Conservation (phyloP, 1,140 invertebrate genomes). For the Sitobion miscanthi region DNA sequence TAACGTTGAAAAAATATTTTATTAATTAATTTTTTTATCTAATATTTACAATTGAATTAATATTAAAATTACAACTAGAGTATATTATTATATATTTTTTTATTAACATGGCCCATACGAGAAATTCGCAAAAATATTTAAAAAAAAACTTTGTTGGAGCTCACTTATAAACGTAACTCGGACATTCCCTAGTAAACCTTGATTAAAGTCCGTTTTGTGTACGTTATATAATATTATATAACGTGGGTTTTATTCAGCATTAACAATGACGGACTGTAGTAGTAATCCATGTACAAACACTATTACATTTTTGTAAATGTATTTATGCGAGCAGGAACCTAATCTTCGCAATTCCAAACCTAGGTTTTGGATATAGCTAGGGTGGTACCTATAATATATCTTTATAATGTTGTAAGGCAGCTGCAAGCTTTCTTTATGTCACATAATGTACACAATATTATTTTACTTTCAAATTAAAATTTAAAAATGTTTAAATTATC, state of each 20-base stretch:
- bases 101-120: background rate
- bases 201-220: background rate
- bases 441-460: background rate
- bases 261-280: background rate
- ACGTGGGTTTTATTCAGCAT: background rate
- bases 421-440: background rate
- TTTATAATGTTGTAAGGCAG: background rate
- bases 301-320: background rate
- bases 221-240: background rate
- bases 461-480: background rate
- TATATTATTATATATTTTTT: background rate
- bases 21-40: background rate
- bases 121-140: background rate
- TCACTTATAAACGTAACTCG: background rate
- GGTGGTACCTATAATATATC: background rate
- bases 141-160: background rate
- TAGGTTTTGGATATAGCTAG: background rate
- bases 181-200: background rate
- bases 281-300: background rate
- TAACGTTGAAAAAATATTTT: background rate
- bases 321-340: background rate
- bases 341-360: background rate
- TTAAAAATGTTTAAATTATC: background rate
- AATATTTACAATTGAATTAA: background rate
- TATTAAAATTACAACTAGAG: background rate